Conservation (phyloP, 2,888 invertebrate genomes). For the Ceraclea dissimilis region DNA sequence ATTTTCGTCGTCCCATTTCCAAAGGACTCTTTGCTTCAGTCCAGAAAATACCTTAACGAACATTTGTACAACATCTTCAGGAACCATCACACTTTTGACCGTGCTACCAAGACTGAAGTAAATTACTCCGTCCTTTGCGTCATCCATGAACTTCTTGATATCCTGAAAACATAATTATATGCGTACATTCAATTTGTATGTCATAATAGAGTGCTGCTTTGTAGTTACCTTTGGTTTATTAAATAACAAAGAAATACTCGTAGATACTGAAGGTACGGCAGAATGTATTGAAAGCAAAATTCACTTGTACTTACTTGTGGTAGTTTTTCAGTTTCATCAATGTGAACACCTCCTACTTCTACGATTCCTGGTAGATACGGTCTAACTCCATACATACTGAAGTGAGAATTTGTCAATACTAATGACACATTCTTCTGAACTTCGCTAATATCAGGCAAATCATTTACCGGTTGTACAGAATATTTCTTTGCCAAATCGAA, state of each 20-base stretch:
- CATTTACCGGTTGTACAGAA: slow-evolving; percentile 31
- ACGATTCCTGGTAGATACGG: slow-evolving; percentile 39
- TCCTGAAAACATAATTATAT: slow-evolving; percentile 24
- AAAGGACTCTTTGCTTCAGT: slow-evolving; percentile 39
- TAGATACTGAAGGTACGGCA: no score
- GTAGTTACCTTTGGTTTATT: no score
- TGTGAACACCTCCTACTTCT: slow-evolving; percentile 49
- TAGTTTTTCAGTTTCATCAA: slow-evolving; percentile 34
- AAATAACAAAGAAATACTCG: no score
- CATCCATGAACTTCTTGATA: slow-evolving; percentile 33
- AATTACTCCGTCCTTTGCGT: slow-evolving; percentile 38
- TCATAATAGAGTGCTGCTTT: no score
- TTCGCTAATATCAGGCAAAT: slow-evolving; percentile 35
- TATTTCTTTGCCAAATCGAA: slow-evolving; percentile 32
- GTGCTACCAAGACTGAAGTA: slow-evolving; percentile 44
- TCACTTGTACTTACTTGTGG: slow-evolving; percentile 25
- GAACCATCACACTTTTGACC: slow-evolving; percentile 38
- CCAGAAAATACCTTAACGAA: slow-evolving; percentile 35
- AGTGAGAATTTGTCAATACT: slow-evolving; percentile 42
- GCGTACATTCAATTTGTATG: no score
- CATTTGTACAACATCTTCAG: slow-evolving; percentile 33
- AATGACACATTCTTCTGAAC: slow-evolving; percentile 41
- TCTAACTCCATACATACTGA: slow-evolving; percentile 37
- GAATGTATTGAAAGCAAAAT: no score
- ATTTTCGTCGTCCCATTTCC: slow-evolving; percentile 42